Evolutionary conservation across 2,113 vertebrate species (phyloP).

Genomic region (Parus major): DNA sequence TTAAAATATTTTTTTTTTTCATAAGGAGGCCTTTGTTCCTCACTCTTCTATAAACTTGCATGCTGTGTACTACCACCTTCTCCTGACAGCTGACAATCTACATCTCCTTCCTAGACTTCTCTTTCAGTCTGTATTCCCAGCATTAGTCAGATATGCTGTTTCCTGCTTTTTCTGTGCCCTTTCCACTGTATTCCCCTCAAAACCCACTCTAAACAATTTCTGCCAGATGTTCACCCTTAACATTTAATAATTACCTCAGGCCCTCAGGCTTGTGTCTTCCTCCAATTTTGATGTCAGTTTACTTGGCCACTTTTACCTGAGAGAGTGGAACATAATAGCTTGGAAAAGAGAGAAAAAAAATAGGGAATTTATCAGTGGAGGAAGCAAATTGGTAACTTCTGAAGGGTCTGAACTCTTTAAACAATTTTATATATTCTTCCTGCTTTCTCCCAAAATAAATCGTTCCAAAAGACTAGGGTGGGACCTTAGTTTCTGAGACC

Average conservation of each 20-base stretch:
- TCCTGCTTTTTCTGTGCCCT: background rate
- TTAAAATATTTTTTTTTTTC: background rate
- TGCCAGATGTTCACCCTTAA: background rate
- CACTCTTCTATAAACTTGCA: fast-evolving
- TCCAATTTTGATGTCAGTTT: background rate
- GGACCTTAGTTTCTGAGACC: background rate
- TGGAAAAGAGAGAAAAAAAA: background rate
- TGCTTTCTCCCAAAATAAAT: background rate
- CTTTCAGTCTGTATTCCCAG: background rate
- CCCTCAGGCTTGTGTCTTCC: background rate
- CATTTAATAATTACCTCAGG: background rate
- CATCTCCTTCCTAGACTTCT: background rate
- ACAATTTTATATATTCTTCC: background rate
- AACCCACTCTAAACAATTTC: background rate
- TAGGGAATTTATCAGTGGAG: background rate
- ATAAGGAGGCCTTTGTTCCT: background rate
- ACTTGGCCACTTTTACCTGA: background rate
- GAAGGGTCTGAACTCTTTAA: background rate
- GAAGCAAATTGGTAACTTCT: background rate
- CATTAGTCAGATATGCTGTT: background rate
- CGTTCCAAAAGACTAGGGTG: background rate
- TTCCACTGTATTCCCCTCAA: background rate
- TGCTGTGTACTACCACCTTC: background rate
- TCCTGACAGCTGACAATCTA: background rate
- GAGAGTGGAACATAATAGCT: fast-evolving